A percentile compares a stretch with the other conserved stretches of the same genome.
Evolutionary conservation across 2,113 vertebrate genomes (phyloP).

Genomic region (Oncorhynchus kisutch): DNA sequence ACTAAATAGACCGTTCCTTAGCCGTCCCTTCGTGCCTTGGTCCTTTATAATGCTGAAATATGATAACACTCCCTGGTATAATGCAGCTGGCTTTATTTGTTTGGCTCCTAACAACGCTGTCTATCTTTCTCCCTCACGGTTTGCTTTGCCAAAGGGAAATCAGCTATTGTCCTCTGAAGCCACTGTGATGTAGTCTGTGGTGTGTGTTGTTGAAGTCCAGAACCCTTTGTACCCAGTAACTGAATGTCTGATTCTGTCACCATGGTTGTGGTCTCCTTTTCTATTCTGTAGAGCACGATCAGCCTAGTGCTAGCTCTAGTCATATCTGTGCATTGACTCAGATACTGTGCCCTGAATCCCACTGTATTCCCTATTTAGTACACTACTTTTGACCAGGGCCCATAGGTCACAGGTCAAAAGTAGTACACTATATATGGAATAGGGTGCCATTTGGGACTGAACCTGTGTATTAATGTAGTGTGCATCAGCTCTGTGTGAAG

Average conservation of each 20-base stretch:
- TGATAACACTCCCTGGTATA: background rate
- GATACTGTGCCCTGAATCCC: background rate
- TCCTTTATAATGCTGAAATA: background rate
- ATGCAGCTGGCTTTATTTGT: background rate
- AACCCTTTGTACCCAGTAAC: background rate
- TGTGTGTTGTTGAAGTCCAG: background rate
- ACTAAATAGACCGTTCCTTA: no score
- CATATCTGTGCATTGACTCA: background rate
- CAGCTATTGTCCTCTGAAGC: conserved; percentile 3
- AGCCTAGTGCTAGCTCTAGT: background rate
- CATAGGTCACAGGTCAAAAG: no score
- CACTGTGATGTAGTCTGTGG: background rate
- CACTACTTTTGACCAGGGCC: no score
- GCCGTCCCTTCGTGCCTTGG: no score
- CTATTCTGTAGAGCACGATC: background rate
- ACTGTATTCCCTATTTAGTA: no score
- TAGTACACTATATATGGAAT: no score
- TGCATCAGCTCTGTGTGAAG: background rate
- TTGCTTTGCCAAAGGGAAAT: conserved; percentile 4
- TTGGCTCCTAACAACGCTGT: background rate
- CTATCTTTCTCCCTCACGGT: background rate
- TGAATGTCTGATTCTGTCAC: background rate
- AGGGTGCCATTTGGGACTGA: no score
- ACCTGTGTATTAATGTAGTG: background rate
- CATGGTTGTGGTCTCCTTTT: background rate